These are phyloP conservation scores for Scalopus aquaticus DNA, from an alignment of 2,113 vertebrate species.

Conservation along the genomic window DNA sequence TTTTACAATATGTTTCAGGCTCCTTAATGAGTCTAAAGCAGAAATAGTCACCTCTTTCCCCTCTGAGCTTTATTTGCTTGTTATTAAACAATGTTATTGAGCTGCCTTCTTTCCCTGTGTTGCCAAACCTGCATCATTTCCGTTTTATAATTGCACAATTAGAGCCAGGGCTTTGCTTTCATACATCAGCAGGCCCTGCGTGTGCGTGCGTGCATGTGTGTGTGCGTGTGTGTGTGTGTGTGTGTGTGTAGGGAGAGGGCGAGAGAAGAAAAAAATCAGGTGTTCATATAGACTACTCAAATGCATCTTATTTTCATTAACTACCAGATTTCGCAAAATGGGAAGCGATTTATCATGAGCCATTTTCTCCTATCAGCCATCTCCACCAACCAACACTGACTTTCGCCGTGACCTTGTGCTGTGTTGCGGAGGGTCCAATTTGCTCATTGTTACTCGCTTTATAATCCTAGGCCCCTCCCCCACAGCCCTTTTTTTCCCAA, in stretches of 20 bases:
- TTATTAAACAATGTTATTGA: slow-evolving; percentile 92
- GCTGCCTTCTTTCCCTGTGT: slow-evolving; percentile 88
- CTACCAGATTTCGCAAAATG: slow-evolving; percentile 96
- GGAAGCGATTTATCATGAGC: slow-evolving; percentile 97
- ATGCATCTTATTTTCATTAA: slow-evolving; percentile 94
- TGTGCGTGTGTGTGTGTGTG: background rate
- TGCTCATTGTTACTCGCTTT: slow-evolving; percentile 95
- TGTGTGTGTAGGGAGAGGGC: slow-evolving; percentile 32
- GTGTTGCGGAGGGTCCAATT: slow-evolving; percentile 91
- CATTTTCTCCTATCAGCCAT: slow-evolving; percentile 93
- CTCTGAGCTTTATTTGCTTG: slow-evolving; percentile 91
- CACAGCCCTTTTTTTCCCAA: slow-evolving; percentile 78
- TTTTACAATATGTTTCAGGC: slow-evolving; percentile 90
- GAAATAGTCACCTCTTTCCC: slow-evolving; percentile 89
- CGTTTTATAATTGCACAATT: slow-evolving; percentile 99
- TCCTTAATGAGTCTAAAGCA: slow-evolving; percentile 92
- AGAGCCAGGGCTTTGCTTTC: slow-evolving; percentile 95
- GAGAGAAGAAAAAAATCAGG: background rate
- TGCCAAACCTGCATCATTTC: slow-evolving; percentile 93
- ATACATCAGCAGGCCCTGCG: slow-evolving; percentile 94
- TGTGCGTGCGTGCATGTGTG: slow-evolving; percentile 53
- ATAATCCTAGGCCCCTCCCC: slow-evolving; percentile 92
- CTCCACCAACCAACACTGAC: slow-evolving; percentile 89
- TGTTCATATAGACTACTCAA: slow-evolving; percentile 81
- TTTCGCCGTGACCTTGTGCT: slow-evolving; percentile 95